Percentiles rank a stretch among this genome's conserved stretches.
phyloP scores from a whole-genome alignment of 2,113 vertebrate genomes.

The Zosterops borbonicus region DNA sequence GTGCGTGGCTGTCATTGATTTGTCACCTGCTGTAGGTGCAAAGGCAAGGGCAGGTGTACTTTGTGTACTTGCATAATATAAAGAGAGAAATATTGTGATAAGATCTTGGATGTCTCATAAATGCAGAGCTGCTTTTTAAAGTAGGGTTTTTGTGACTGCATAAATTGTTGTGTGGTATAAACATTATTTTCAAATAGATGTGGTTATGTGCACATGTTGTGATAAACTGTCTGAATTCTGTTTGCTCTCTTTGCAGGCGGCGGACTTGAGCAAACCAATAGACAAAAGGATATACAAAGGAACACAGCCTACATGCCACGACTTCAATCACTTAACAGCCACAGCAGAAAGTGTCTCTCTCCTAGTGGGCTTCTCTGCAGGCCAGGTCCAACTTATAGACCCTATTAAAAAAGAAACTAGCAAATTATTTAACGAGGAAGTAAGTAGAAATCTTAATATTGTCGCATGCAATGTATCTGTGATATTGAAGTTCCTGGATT shows the following conservation, averaged over 20 bases:
- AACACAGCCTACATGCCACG: slow-evolving; percentile 98
- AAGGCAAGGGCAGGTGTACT: not conserved
- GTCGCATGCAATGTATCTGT: slow-evolving; percentile 37
- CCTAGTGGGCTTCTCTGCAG: slow-evolving; percentile 98
- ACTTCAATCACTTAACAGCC: slow-evolving; percentile 98
- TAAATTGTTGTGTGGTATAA: not conserved
- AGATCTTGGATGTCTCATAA: not conserved
- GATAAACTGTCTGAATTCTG: slow-evolving; percentile 53
- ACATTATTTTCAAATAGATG: not conserved
- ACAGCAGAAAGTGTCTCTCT: slow-evolving; percentile 97
- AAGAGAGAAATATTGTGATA: not conserved
- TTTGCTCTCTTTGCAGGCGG: slow-evolving; percentile 84
- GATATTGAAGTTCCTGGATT: not conserved
- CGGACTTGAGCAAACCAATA: slow-evolving; percentile 98
- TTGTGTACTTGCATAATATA: not conserved
- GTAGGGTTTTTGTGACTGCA: slow-evolving; percentile 16
- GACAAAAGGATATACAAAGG: slow-evolving; percentile 99
- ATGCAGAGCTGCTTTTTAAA: slow-evolving; percentile 11
- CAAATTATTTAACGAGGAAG: slow-evolving; percentile 99
- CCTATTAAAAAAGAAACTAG: slow-evolving; percentile 99
- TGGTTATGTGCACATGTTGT: not conserved
- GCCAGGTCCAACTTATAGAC: slow-evolving; percentile 99
- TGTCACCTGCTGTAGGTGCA: not conserved
- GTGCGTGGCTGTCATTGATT: not conserved
- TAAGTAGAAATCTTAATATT: slow-evolving; percentile 76